These are phyloP conservation scores for Tiaroga cobitis DNA, from an alignment of 2,797 vertebrate genomes.

Conservation along the genomic window DNA sequence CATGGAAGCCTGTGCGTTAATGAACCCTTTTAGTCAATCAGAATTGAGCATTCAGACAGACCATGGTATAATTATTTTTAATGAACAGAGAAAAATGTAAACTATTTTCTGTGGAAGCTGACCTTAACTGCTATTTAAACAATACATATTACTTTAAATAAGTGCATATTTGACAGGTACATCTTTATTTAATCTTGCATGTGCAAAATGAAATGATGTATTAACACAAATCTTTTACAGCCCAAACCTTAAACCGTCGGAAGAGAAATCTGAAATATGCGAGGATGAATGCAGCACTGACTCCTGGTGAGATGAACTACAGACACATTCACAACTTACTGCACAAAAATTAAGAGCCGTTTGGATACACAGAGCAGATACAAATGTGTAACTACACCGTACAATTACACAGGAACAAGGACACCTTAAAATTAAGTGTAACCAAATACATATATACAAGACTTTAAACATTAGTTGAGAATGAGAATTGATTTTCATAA, in stretches of 20 bases:
- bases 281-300: slow-evolving; percentile 30
- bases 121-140: background rate
- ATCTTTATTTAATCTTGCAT: background rate
- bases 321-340: background rate
- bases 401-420: background rate
- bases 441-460: background rate
- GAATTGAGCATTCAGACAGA: background rate
- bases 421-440: background rate
- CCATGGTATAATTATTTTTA: background rate
- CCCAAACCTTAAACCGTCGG: slow-evolving; percentile 57
- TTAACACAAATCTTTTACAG: slow-evolving; percentile 50
- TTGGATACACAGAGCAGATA: background rate
- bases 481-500: background rate
- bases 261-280: slow-evolving; percentile 67
- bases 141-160: background rate
- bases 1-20: too few relatives aligned
- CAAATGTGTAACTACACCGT: background rate
- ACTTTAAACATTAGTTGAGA: background rate
- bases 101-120: background rate
- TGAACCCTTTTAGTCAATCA: too few relatives aligned
- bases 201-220: background rate
- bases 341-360: background rate
- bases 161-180: background rate
- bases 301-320: background rate
- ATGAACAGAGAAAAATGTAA: background rate